Base-by-base conservation (phyloP, 2,888 invertebrate genomes). In the Cantharis nigra region DNA sequence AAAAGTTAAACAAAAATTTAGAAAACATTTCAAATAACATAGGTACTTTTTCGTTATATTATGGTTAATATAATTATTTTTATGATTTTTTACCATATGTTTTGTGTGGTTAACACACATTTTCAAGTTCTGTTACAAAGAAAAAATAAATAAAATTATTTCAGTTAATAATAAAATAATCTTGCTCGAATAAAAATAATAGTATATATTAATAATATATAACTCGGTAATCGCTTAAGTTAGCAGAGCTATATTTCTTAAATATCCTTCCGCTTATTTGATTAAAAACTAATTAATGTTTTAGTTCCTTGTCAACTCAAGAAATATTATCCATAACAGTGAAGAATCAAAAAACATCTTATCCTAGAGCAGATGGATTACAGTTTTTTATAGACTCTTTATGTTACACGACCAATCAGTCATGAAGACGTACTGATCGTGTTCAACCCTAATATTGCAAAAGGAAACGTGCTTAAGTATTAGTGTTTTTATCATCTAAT, bases 401-500 rank as follows among this genome's bases (percentile, higher is more conserved):
- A 75, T 78, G 78, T 78, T 71, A 64, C 71, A 72, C 72, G 70
- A 79, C 79, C 79, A 79, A 79, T 79, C 79, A 77, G 76, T 79
- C 79, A 79, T 77, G 75, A 72, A 74, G 77, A 79, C 76, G 76
- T 77, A 74, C 74, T 72, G 77, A 74, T 70, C 73, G 62, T 70
- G 70, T 74, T 78, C 71, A 70, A 62, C 71, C 72, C 73, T 76
- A 79, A 79, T 79, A 77, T 75, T 70, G 70, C 74, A 70, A 77
- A 77, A 28, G 72, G 72, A 78, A 77, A 69, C 78, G 78, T 78
- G 78, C 78, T 73, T 78, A 78, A 78, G 78, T 75, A 78, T 77
- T 72, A 77, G 76, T 79, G 77, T 79, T 79, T 79, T 79, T 79
- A 77, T 75, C 79, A 79, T 74, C 76, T 79, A 79, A 79, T 79